Evolutionary conservation across 2,113 vertebrate species (phyloP).

Genomic region (Tauraco erythrolophus): DNA sequence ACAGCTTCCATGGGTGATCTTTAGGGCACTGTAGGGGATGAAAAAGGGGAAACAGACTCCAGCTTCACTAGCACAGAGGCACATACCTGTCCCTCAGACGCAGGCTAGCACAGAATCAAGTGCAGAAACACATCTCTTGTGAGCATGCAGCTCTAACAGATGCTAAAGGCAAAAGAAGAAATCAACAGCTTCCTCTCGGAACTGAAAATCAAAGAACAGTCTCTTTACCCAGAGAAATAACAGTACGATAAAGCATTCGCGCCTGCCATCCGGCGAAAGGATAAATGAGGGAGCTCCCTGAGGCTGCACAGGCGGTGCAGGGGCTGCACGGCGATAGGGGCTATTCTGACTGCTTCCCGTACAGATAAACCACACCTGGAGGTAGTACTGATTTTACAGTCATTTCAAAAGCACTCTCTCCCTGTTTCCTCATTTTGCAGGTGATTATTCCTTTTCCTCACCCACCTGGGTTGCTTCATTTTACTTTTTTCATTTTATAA

Average conservation of each 20-base stretch:
- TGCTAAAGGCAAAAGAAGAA: background rate
- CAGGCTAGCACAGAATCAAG: background rate
- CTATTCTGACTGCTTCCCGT: background rate
- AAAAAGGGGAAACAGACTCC: background rate
- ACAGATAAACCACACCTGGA: background rate
- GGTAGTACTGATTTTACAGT: fast-evolving
- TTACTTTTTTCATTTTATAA: background rate
- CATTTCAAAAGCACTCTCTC: background rate
- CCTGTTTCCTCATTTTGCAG: background rate
- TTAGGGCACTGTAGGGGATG: background rate
- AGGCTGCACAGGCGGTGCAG: background rate
- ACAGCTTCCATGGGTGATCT: background rate
- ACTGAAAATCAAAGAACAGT: background rate
- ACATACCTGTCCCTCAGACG: no score
- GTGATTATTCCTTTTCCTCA: background rate
- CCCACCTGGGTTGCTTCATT: background rate
- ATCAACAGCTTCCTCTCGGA: background rate
- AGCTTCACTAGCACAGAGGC: background rate
- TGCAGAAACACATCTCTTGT: background rate
- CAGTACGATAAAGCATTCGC: background rate
- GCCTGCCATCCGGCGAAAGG: background rate
- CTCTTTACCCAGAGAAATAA: constrained; percentile 19
- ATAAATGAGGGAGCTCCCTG: background rate
- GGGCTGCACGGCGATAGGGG: background rate
- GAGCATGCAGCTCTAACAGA: fast-evolving